Evolutionary conservation across 2,888 invertebrate genomes (phyloP).

Genomic region (Dorcus parallelipipedus): DNA sequence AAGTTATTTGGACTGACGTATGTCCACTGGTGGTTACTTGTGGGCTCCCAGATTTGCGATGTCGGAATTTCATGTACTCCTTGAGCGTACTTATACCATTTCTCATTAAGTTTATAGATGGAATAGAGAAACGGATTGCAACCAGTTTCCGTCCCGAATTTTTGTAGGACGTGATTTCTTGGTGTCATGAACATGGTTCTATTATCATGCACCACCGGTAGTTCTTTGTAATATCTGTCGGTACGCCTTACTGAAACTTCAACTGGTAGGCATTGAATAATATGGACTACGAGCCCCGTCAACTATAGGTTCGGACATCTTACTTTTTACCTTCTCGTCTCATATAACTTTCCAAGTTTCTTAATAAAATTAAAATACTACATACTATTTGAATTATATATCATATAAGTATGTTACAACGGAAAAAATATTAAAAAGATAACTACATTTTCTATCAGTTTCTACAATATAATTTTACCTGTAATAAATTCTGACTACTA

Average conservation of each 20-base stretch:
- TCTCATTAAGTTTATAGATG: constrained; percentile 11
- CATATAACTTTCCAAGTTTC: too few species aligned
- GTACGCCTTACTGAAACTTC: constrained; percentile 11
- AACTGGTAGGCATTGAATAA: constrained; percentile 18
- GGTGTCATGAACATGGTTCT: constrained; percentile 12
- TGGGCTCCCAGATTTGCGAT: constrained; percentile 2
- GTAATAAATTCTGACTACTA: too few species aligned
- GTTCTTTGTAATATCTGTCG: constrained; percentile 12
- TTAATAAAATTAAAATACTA: too few species aligned
- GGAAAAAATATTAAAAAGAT: too few species aligned
- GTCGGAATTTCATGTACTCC: constrained; percentile 4
- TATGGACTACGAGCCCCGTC: too few species aligned
- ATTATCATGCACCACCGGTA: constrained; percentile 13
- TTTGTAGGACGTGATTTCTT: constrained; percentile 12
- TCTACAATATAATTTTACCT: too few species aligned
- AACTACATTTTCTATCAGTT: too few species aligned
- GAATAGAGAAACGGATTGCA: constrained; percentile 16
- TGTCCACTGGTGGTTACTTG: not conserved
- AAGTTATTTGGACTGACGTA: constrained; percentile 1
- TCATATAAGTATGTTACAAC: too few species aligned
- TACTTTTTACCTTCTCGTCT: too few species aligned
- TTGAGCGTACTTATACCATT: constrained; percentile 11
- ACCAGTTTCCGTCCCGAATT: constrained; percentile 11
- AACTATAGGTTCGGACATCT: too few species aligned
- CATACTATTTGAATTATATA: too few species aligned